Conservation (phyloP, 1,140 invertebrate species). For the Trachymyrmex septentrionalis region DNA sequence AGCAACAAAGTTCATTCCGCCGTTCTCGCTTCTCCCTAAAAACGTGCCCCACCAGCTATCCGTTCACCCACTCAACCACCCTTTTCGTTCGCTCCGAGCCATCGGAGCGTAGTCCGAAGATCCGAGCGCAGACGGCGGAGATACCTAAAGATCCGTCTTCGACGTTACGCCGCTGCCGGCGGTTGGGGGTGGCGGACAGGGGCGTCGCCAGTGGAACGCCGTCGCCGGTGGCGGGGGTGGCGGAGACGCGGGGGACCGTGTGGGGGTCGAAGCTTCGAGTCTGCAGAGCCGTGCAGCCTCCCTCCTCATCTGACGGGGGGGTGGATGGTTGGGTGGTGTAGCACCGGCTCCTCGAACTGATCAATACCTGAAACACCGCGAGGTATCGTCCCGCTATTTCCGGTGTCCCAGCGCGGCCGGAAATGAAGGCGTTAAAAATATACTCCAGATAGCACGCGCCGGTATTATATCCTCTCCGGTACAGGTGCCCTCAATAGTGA, state of each 20-base stretch:
- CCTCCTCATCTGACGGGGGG: constrained; percentile 39
- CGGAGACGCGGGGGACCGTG: constrained; percentile 53
- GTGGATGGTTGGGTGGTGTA: constrained; percentile 67
- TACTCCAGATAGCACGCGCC: constrained; percentile 71
- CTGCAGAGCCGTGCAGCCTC: constrained; percentile 53
- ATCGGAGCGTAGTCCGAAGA: constrained; percentile 72
- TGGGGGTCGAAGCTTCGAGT: constrained; percentile 58
- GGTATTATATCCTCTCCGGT: constrained; percentile 72
- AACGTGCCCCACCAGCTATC: constrained; percentile 17
- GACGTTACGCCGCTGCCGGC: constrained; percentile 60
- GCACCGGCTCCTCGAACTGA: constrained; percentile 83
- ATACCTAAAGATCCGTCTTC: constrained; percentile 77
- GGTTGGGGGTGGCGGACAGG: constrained; percentile 56
- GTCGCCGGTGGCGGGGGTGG: constrained; percentile 26
- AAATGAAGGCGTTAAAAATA: constrained; percentile 86
- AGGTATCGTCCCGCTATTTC: constrained; percentile 86
- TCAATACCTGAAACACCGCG: constrained; percentile 87
- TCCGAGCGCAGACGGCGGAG: constrained; percentile 69
- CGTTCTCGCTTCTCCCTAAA: constrained; percentile 47
- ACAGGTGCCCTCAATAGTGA: constrained; percentile 67
- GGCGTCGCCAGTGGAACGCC: constrained; percentile 57
- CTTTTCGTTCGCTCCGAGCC: constrained; percentile 63
- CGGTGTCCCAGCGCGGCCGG: constrained; percentile 83
- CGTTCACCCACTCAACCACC: constrained; percentile 46
- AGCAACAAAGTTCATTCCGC: constrained; percentile 48